Evolutionary conservation across 2,888 invertebrate species (phyloP).

Genomic region (Macrosiphum euphorbiae): DNA sequence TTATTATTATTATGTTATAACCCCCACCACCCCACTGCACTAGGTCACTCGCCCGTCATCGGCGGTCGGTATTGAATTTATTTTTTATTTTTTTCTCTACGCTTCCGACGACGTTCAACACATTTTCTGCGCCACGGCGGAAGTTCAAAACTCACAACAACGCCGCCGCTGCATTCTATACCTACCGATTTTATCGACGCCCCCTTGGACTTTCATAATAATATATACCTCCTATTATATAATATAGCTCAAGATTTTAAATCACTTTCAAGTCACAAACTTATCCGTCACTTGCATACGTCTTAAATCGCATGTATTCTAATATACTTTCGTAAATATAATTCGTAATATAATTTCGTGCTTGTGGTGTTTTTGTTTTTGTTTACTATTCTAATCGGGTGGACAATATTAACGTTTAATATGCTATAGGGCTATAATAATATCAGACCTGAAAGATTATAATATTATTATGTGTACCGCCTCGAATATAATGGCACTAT

Average conservation of each 20-base stretch:
- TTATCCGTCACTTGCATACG: neutral
- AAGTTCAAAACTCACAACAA: neutral
- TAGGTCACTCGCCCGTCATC: neutral
- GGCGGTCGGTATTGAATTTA: neutral
- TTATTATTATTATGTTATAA: neutral
- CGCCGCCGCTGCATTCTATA: neutral
- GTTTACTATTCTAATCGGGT: neutral
- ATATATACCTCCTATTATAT: too few species aligned
- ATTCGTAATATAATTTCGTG: neutral
- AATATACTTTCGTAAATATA: neutral
- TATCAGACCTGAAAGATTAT: neutral
- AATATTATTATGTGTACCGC: neutral
- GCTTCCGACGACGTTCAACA: neutral
- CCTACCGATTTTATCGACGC: neutral
- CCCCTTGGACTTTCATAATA: neutral
- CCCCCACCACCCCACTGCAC: neutral
- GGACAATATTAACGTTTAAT: neutral
- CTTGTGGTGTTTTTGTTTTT: too few species aligned
- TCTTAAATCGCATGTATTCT: neutral
- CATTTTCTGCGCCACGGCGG: neutral
- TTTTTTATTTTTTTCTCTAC: neutral
- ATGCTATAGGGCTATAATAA: neutral
- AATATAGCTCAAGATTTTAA: neutral
- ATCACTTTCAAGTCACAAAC: neutral
- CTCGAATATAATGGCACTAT: neutral